A percentile compares a stretch with the other conserved stretches of the same genome.
These are phyloP conservation scores for Polietes domitor DNA, from an alignment of 2,888 invertebrate species.

Conservation along the genomic window DNA sequence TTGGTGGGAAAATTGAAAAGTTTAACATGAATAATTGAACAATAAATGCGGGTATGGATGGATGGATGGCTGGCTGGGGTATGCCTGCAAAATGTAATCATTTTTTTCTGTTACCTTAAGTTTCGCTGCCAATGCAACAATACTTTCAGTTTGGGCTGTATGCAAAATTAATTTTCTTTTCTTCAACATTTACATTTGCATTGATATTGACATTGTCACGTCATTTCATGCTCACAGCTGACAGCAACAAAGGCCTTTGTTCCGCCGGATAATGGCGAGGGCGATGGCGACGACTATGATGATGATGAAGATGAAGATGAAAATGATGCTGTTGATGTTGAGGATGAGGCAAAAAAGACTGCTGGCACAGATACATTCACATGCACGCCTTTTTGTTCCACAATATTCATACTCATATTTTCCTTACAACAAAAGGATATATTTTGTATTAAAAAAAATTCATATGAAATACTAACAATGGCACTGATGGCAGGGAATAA, in stretches of 20 bases:
- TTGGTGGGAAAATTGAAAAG: constrained; percentile 27
- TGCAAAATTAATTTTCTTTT: constrained; percentile 17
- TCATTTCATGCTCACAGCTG: constrained; percentile 11
- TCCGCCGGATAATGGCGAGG: background rate
- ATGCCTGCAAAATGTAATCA: constrained; percentile 3
- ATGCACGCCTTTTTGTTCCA: background rate
- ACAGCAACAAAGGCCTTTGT: constrained; percentile 22
- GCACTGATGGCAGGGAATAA: constrained; percentile 13
- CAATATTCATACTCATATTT: background rate
- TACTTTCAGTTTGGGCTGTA: background rate
- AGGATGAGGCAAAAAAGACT: background rate
- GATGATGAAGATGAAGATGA: background rate
- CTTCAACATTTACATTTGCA: background rate
- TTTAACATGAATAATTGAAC: constrained; percentile 25
- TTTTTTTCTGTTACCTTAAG: background rate
- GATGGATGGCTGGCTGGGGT: background rate
- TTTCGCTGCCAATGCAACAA: constrained; percentile 17
- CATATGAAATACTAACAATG: constrained; percentile 14
- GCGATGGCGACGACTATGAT: background rate
- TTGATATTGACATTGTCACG: constrained; percentile 27
- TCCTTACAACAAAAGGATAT: constrained; percentile 10
- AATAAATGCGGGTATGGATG: background rate
- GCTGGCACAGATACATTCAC: constrained; percentile 9
- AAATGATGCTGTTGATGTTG: background rate
- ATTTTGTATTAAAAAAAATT: background rate